Evolutionary conservation across 2,113 vertebrate genomes (phyloP), one percentile per base, ranked within the genome.

Genomic region (Polypterus senegalus): DNA sequence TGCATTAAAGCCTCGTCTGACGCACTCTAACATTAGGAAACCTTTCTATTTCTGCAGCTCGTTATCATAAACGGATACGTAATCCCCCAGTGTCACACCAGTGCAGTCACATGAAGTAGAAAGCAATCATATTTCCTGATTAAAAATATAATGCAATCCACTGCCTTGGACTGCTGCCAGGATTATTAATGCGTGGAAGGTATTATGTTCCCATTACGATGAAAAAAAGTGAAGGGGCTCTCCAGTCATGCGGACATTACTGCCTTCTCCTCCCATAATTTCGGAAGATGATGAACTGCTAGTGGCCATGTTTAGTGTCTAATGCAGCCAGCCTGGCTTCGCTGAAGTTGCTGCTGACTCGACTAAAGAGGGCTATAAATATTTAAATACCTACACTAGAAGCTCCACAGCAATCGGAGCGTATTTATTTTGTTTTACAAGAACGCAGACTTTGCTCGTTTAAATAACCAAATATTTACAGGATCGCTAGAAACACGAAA

Each of bases 121-220:
- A 86, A 80, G 79, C 80, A 85, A 86, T 88, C 82, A 84, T 86
- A 85, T 74, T 84, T 86, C 80, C 81, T 84, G 82, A 90, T 83
- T 89, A 83, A 89, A 80, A 82, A 86, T 85, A 77, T 82, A 88
- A 88, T 78, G 65, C 75, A 83, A 81, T 84, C 78, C 73, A 76
- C 65, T 73, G 70, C 68, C 73, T 74, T 82, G 75, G 74, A 71
- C 70, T 76, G 70, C 70, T 76, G 58, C 70, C 73, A 83, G 77
- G 80, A 79, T 81, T 78, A 82, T 80, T 81, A 84, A 88, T 61
- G 68, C 70, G 77, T 68, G 79, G 81, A 78, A 69, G 76, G 74
- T 79, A 76, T 79, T 80, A 83, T 83, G 80, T 72, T 81, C 51
- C 27, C 79, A 72, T 83, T 87, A 82, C 63, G 60, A 75, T 67